These are phyloP conservation scores for Calliphora vomitoria DNA, from an alignment of 2,888 invertebrate genomes.

Conservation along the genomic window DNA sequence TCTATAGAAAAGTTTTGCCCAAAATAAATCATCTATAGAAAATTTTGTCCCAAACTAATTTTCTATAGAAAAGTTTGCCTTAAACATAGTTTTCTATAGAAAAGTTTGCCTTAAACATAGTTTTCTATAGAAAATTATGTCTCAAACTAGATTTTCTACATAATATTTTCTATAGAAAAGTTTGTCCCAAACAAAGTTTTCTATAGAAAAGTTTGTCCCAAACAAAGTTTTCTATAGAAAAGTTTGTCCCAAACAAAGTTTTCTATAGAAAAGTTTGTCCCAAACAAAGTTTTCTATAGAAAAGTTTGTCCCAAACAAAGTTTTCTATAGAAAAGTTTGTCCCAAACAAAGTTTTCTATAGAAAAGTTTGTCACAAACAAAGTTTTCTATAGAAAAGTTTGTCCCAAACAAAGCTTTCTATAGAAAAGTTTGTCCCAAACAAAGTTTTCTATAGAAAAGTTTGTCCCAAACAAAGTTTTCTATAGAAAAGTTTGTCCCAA, in stretches of 20 bases:
- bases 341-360: no score
- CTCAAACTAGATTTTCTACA: neutral
- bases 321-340: neutral
- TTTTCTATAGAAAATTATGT: constrained; percentile 18
- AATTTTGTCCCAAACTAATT: no score
- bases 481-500: no score
- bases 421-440: neutral
- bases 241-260: neutral
- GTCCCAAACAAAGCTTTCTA: neutral
- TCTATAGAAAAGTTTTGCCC: neutral
- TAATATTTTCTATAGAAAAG: neutral
- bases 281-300: neutral
- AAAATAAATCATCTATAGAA: neutral
- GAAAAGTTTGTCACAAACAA: neutral
- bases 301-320: neutral
- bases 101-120: neutral
- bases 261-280: neutral
- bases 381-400: neutral
- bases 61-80: no score
- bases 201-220: neutral
- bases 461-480: neutral
- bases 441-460: neutral
- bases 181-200: neutral
- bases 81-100: neutral
- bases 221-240: neutral